Conservation (phyloP, 2,888 invertebrate genomes). For the Tupiocoris notatus region DNA sequence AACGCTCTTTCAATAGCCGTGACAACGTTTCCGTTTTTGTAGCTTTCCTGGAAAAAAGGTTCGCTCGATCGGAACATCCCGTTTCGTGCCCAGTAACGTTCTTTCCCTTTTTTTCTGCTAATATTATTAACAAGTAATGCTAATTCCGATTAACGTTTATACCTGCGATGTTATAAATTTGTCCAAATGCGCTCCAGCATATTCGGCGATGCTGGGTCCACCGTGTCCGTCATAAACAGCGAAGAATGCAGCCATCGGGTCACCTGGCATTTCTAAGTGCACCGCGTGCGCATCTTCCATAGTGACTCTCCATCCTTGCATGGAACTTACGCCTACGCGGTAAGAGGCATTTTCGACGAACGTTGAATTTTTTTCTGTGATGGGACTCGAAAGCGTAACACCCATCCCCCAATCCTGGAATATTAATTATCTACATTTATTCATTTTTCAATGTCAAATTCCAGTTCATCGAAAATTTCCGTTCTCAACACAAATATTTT, state of each 20-base stretch:
- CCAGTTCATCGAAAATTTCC: too few relatives aligned
- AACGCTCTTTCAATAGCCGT: slow-evolving; percentile 82
- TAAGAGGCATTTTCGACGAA: slow-evolving; percentile 71
- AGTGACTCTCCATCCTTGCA: slow-evolving; percentile 99
- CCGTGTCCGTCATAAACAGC: slow-evolving; percentile 97
- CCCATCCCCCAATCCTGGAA: slow-evolving; percentile 67
- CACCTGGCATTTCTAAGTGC: slow-evolving; percentile 87
- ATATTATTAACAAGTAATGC: too few relatives aligned
- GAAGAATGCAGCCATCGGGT: slow-evolving; percentile 90
- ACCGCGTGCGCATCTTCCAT: slow-evolving; percentile 99
- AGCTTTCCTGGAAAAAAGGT: slow-evolving; percentile 77
- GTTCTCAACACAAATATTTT: too few relatives aligned
- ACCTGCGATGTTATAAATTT: slow-evolving; percentile 73
- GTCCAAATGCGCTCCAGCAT: slow-evolving; percentile 93
- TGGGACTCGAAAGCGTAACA: slow-evolving; percentile 94
- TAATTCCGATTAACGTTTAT: too few relatives aligned
- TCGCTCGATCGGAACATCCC: too few relatives aligned
- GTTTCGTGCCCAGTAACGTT: too few relatives aligned
- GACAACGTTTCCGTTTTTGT: slow-evolving; percentile 76
- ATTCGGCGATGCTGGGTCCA: slow-evolving; percentile 87
- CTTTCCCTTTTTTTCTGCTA: too few relatives aligned
- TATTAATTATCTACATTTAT: too few relatives aligned
- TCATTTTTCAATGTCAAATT: too few relatives aligned
- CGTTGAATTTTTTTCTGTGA: slow-evolving; percentile 83
- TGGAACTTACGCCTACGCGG: slow-evolving; percentile 90